Base-by-base conservation (phyloP, 2,888 invertebrate genomes). In the Hydrotaea diabolus region DNA sequence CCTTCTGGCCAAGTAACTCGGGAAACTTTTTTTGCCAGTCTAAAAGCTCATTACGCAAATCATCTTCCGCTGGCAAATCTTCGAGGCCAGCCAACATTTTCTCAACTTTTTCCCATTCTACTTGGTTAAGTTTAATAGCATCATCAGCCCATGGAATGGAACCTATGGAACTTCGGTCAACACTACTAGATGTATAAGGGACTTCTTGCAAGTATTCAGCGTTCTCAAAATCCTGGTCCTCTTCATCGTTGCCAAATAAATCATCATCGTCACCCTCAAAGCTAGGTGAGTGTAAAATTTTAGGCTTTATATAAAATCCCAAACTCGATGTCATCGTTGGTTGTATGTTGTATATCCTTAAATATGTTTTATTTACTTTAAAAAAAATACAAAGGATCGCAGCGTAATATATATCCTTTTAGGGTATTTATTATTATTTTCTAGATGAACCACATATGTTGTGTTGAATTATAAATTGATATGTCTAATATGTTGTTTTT, bases 121-220 rank as follows among this genome's bases (percentile, higher is more conserved):
- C 82, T 86, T 91, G 90, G 80, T 93, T 93, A 83, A 92, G 91
- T 74, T 92, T 92, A 15, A 92, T 91, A 17, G 92, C 92, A 88
- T 93, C 93, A 79, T 92, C 91, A 2, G 92, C 92, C 93, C 93
- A 93, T 0, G 92, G 92, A 80, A 92, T 92, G 26, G 92, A 92
- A n/a, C 91, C 91, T 75, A 92, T 89, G 8, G 92, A 92, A 79
- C 92, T 92, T 59, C 92, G 89, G 79, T 92, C 92, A 26, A 90
- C 83, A 79, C 92, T 92, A 1, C 92, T 91, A 11, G 92, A 92
- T 4, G 85, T 85, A 77, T 89, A 90, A 71, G 90, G 91, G 17
- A 92, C 89, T 83, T 91, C 91, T 31, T 91, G 89, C 79, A 89
- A 80, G 78, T 89, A 91, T 62, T 91, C 92, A 13, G 89, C 90